phyloP scores from a whole-genome alignment of 2,888 invertebrate genomes.

The Cloeon dipterum region DNA sequence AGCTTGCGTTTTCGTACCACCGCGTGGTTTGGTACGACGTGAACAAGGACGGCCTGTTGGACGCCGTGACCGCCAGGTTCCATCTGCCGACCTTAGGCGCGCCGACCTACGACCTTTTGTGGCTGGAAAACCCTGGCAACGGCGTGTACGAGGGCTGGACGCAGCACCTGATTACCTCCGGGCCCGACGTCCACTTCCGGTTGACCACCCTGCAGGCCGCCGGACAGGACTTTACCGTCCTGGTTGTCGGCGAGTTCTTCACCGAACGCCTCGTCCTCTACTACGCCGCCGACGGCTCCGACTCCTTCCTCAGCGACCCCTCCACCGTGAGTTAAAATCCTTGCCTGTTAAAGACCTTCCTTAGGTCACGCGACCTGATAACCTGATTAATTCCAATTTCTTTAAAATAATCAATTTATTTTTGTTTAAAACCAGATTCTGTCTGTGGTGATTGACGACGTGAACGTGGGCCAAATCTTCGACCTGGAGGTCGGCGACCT shows the following conservation, averaged over 20 bases:
- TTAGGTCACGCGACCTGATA: no score
- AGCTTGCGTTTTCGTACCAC: constrained; percentile 13
- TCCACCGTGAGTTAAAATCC: neutral
- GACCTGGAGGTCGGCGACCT: constrained; percentile 12
- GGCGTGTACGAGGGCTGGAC: constrained; percentile 9
- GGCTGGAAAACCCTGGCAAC: constrained; percentile 11
- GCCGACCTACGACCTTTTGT: constrained; percentile 7
- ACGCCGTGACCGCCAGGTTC: constrained; percentile 10
- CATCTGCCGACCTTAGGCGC: neutral
- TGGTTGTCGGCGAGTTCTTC: constrained; percentile 12
- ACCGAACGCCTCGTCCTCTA: constrained; percentile 10
- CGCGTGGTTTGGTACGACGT: constrained; percentile 13
- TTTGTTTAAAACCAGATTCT: no score
- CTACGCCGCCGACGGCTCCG: constrained; percentile 9
- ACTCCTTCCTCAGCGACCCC: neutral
- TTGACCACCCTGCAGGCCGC: constrained; percentile 9
- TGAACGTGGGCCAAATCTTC: constrained; percentile 11
- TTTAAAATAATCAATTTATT: no score
- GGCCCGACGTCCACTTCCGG: constrained; percentile 12
- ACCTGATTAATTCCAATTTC: no score
- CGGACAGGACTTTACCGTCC: constrained; percentile 9
- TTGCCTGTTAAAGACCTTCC: no score
- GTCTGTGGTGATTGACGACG: neutral
- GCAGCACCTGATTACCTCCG: constrained; percentile 10
- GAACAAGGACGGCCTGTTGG: constrained; percentile 12